Evolutionary conservation across 92 coral and sea anemone species (phyloP).

Genomic region (Umimayanthus kanabou): DNA sequence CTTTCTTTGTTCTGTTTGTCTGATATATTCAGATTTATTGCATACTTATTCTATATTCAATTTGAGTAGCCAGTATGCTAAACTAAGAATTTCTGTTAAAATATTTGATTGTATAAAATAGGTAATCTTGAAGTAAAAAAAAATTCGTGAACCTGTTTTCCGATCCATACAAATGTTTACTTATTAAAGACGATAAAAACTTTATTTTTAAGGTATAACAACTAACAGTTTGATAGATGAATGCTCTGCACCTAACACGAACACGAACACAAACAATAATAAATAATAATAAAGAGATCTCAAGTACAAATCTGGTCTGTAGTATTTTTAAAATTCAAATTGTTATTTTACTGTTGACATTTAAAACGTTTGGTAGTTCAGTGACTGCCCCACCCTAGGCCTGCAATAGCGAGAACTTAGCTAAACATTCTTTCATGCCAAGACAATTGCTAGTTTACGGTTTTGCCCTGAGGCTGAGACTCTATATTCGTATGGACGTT

Average conservation of each 20-base stretch:
- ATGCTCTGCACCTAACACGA: background rate
- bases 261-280: background rate
- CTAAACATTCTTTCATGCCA: background rate
- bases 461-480: background rate
- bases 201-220: background rate
- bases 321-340: background rate
- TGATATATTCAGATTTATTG: too few species aligned
- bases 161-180: too few species aligned
- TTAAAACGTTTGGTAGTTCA: background rate
- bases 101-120: too few species aligned
- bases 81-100: too few species aligned
- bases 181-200: background rate
- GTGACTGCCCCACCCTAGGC: background rate
- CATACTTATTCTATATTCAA: too few species aligned
- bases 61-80: too few species aligned
- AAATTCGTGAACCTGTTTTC: too few species aligned
- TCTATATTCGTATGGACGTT: too few species aligned
- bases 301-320: too few species aligned
- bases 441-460: background rate
- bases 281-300: background rate
- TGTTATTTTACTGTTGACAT: background rate
- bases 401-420: background rate
- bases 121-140: too few species aligned
- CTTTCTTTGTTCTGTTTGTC: too few species aligned
- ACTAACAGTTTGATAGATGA: background rate